Conservation (phyloP, 1,140 invertebrate genomes). For the Eupeodes corollae region DNA sequence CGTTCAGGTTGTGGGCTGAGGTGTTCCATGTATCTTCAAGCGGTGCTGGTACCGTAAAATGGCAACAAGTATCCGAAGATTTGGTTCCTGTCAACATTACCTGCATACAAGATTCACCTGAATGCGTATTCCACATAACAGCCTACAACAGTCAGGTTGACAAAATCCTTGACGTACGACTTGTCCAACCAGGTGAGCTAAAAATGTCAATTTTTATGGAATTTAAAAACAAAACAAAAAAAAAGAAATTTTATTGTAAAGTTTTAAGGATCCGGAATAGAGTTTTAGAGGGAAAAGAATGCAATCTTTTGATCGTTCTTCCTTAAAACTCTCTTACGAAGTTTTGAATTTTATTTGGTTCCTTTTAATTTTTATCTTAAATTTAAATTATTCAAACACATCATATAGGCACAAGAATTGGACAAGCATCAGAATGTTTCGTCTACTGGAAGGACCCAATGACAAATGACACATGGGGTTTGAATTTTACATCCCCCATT, state of each 20-base stretch:
- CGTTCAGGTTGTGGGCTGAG: conserved; percentile 86
- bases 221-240: background rate
- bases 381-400: no score
- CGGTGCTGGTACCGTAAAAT: conserved; percentile 80
- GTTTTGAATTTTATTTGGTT: no score
- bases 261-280: no score
- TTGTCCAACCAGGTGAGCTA: conserved; percentile 85
- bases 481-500: conserved; percentile 93
- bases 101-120: conserved; percentile 89
- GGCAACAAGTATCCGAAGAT: conserved; percentile 96
- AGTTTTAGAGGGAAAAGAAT: no score
- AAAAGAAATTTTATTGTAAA: background rate
- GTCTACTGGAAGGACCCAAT: conserved; percentile 96
- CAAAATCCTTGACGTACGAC: conserved; percentile 92
- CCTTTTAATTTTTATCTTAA: no score
- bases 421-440: conserved; percentile 95
- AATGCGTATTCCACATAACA: conserved; percentile 94
- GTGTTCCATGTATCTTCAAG: conserved; percentile 91
- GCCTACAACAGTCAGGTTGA: conserved; percentile 97
- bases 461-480: conserved; percentile 96
- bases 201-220: background rate
- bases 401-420: conserved; percentile 84
- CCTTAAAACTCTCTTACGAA: no score
- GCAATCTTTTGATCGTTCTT: no score
- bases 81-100: conserved; percentile 95